phyloP scores from a whole-genome alignment of 2,888 invertebrate genomes.

The Zhuqinia jingwanae region DNA sequence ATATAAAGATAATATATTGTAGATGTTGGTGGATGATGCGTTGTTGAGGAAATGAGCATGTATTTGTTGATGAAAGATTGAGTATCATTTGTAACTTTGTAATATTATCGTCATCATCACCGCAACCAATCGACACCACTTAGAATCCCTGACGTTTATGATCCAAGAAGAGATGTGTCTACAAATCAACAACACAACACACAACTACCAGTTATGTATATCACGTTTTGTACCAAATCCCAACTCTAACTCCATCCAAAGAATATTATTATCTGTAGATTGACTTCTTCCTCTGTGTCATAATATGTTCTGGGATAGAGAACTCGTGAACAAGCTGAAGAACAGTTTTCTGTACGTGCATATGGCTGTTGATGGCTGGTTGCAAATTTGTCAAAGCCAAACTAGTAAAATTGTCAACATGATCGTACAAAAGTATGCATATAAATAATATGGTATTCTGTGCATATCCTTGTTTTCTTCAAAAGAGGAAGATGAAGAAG shows the following conservation, averaged over 20 bases:
- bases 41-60: slow-evolving; percentile 64
- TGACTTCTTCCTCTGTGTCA: background rate
- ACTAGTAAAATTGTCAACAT: slow-evolving; percentile 20
- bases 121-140: background rate
- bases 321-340: slow-evolving; percentile 27
- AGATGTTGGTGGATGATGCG: too few relatives aligned
- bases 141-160: background rate
- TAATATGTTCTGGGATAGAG: slow-evolving; percentile 13
- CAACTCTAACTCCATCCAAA: too few relatives aligned
- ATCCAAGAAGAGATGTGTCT: background rate
- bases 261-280: too few relatives aligned
- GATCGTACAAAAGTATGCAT: background rate
- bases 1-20: too few relatives aligned
- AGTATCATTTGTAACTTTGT: slow-evolving; percentile 78
- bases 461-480: background rate
- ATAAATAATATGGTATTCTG: background rate
- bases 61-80: slow-evolving; percentile 76
- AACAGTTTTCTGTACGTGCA: slow-evolving; percentile 16
- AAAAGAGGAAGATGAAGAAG: slow-evolving; percentile 61
- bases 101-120: slow-evolving; percentile 70
- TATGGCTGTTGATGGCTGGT: background rate
- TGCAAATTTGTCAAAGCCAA: background rate
- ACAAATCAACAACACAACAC: background rate
- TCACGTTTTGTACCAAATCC: too few relatives aligned
- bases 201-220: too few relatives aligned